Evolutionary conservation across 2,888 invertebrate species (phyloP), one percentile per base, ranked within the genome.

Genomic region (Leucozona laternaria): DNA sequence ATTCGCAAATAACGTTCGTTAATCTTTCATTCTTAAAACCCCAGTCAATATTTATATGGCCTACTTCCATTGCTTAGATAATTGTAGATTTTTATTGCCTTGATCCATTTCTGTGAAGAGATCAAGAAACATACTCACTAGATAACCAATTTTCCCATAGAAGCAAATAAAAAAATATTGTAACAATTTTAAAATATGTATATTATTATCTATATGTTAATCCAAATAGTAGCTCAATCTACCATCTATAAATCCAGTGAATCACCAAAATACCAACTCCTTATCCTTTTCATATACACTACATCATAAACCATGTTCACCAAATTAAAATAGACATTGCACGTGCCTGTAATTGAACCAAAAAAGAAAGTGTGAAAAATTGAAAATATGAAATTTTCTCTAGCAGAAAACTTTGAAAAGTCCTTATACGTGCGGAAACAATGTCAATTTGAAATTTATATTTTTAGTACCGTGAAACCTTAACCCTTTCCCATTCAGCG

Each of bases 281-380:
- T 2, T 13, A 7, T 25, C 4, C 13, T 2, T 13, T 15, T 25
- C 4, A 6, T 22, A 22, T 7, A 13, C 25, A 31, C 4, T n/a
- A 25, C 53, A 53, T n/a, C 8, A 28, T 50, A 62, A 17, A 28
- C 11, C 64, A 45, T 48, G 71, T 72, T 79, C 66, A 22, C 20
- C 58, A 62, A 85, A 77, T 81, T 72, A 81, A 71, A 81, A 75
- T 64, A 71, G 70, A 82, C 78, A 45, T 73, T 34, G 86, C 86
- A 86, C 86, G 86, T 86, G 86, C 58, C 78, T 78, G 71, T 82
- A 75, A 86, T 86, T 86, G 82, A 86, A 82, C 82, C 78, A 64
- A 82, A 85, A 77, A 79, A 81, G 22, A 60, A 60, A 86, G 86
- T 86, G 86, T 86, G 82, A 82, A 86, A 86, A 86, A 82, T 86